phyloP scores from a whole-genome alignment of 1,140 invertebrate species.

The Drosophila jambulina region DNA sequence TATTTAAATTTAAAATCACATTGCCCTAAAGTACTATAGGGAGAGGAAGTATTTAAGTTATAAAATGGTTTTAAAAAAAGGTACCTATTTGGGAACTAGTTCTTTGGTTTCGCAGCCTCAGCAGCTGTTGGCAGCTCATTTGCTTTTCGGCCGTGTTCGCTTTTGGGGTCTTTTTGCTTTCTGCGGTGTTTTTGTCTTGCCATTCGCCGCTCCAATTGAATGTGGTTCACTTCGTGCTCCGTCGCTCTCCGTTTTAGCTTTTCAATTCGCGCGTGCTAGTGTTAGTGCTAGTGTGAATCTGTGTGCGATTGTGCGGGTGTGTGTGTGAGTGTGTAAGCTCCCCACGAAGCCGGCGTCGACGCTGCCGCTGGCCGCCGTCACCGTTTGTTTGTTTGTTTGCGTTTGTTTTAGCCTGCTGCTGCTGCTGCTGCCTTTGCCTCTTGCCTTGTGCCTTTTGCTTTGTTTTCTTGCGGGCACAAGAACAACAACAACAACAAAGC shows the following conservation, averaged over 20 bases:
- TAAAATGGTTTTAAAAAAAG: no score
- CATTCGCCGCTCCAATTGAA: slow-evolving; percentile 69
- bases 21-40: no score
- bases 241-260: slow-evolving; percentile 49
- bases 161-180: slow-evolving; percentile 60
- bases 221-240: slow-evolving; percentile 61
- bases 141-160: slow-evolving; percentile 28
- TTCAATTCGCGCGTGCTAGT: slow-evolving; percentile 48
- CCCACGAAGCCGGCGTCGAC: slow-evolving; percentile 45
- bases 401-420: slow-evolving; percentile 67
- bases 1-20: no score
- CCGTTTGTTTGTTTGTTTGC: slow-evolving; percentile 73
- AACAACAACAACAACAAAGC: slow-evolving; percentile 62
- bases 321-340: slow-evolving; percentile 40
- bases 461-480: slow-evolving; percentile 66
- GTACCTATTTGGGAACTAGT: slow-evolving; percentile 48
- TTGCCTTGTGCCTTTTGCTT: slow-evolving; percentile 39
- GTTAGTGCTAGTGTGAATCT: slow-evolving; percentile 18
- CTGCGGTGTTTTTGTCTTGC: slow-evolving; percentile 61
- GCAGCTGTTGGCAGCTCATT: slow-evolving; percentile 25
- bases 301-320: slow-evolving; percentile 4
- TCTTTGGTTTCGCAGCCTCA: slow-evolving; percentile 24
- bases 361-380: slow-evolving; percentile 28
- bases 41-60: no score
- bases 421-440: slow-evolving; percentile 25